Percentiles rank a stretch among this genome's conserved stretches.
Conservation (phyloP, 92 coral and sea anemone genomes). For the Blastomussa wellsi region DNA sequence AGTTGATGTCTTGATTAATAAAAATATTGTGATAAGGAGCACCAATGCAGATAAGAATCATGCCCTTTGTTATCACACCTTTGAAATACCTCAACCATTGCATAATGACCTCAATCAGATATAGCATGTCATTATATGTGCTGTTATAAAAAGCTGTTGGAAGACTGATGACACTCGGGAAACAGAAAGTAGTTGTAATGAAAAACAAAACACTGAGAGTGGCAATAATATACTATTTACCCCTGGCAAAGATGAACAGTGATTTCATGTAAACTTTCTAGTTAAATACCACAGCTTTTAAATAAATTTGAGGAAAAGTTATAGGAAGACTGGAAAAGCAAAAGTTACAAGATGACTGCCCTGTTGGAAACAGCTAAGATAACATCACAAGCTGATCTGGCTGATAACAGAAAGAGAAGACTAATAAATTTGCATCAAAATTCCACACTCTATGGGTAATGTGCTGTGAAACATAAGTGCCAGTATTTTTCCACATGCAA, state of each 20-base stretch:
- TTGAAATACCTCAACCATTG: not conserved
- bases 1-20: not conserved
- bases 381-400: conserved; percentile 11
- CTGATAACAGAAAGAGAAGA: conserved; percentile 7
- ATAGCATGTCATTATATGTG: not conserved
- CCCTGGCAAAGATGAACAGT: not conserved
- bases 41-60: not conserved
- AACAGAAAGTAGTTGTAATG: not conserved
- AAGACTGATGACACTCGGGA: not conserved
- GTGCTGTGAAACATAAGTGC: not conserved
- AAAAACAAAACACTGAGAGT: not conserved
- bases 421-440: conserved; percentile 1
- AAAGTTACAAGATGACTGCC: not conserved
- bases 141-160: not conserved
- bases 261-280: not conserved
- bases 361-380: not conserved
- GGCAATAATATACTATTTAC: no score
- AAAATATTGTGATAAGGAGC: not conserved
- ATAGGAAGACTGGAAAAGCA: not conserved
- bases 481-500: not conserved
- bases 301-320: not conserved
- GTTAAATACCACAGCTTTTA: not conserved
- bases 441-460: not conserved
- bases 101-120: not conserved
- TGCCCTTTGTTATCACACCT: not conserved